A percentile compares a stretch with the other conserved stretches of the same genome.
Evolutionary conservation across 2,113 vertebrate genomes (phyloP).

Genomic region (Dasyornis broadbenti): DNA sequence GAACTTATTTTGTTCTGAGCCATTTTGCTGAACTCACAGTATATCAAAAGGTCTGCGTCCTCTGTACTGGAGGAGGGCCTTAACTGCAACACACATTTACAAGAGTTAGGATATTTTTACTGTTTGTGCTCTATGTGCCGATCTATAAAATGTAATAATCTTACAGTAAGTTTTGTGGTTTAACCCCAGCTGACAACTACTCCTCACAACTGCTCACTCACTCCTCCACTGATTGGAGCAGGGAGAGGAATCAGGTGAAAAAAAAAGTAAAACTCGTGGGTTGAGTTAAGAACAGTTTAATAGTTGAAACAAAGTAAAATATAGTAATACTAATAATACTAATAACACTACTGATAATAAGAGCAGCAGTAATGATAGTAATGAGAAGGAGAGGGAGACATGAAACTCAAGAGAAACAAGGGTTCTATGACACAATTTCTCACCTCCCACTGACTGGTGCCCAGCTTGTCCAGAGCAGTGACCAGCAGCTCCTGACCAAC

Average conservation of each 20-base stretch:
- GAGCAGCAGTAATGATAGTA: too few species aligned
- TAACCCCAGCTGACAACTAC: background rate
- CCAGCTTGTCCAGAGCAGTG: background rate
- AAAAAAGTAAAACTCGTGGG: rapidly evolving
- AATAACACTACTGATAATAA: background rate
- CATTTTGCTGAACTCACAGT: background rate
- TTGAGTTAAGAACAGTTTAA: background rate
- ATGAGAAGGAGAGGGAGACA: background rate
- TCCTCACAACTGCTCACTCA: background rate
- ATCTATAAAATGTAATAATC: background rate
- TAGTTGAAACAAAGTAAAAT: background rate
- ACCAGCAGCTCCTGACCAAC: background rate
- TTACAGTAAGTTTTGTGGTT: background rate
- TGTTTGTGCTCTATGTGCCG: background rate
- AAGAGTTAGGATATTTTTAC: background rate
- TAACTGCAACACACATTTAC: background rate
- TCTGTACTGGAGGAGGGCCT: background rate
- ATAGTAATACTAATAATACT: background rate
- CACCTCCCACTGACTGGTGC: background rate
- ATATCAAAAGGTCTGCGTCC: background rate
- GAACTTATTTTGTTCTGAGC: background rate
- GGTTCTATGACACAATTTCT: background rate
- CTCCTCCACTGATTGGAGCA: background rate
- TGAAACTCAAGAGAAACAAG: background rate
- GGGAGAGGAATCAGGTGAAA: background rate